A percentile compares a stretch with the other conserved stretches of the same genome.
phyloP scores from a whole-genome alignment of 2,113 vertebrate genomes.

The Oriolus oriolus region DNA sequence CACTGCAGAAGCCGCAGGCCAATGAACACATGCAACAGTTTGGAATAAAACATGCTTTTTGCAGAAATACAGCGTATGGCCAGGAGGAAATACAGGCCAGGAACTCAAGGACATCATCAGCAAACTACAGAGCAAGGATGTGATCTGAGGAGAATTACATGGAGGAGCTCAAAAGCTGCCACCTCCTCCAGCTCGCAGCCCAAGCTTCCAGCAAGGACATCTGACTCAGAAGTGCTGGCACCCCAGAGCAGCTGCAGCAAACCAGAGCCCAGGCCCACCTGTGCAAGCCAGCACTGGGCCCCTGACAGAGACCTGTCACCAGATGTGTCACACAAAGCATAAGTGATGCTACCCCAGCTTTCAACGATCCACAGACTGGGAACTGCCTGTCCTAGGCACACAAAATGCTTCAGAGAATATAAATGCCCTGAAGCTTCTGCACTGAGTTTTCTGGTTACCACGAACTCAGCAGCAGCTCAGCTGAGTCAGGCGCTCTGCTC shows the following conservation, averaged over 20 bases:
- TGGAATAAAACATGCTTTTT: background rate
- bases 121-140: background rate
- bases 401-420: background rate
- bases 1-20: background rate
- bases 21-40: background rate
- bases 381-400: background rate
- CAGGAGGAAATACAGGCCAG: background rate
- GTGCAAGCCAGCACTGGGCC: rapidly evolving
- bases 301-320: background rate
- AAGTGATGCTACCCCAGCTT: background rate
- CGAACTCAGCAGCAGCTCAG: background rate
- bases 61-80: background rate
- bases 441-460: background rate
- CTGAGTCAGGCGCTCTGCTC: background rate
- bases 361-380: rapidly evolving
- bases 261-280: background rate
- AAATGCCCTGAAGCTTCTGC: background rate
- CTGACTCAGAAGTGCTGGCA: background rate
- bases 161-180: background rate
- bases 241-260: background rate
- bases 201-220: background rate
- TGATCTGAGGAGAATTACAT: background rate
- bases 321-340: rapidly evolving
- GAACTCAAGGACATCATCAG: background rate
- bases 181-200: background rate